These are phyloP conservation scores for Cataglyphis cursor DNA, from an alignment of 2,888 invertebrate species.

Conservation along the genomic window DNA sequence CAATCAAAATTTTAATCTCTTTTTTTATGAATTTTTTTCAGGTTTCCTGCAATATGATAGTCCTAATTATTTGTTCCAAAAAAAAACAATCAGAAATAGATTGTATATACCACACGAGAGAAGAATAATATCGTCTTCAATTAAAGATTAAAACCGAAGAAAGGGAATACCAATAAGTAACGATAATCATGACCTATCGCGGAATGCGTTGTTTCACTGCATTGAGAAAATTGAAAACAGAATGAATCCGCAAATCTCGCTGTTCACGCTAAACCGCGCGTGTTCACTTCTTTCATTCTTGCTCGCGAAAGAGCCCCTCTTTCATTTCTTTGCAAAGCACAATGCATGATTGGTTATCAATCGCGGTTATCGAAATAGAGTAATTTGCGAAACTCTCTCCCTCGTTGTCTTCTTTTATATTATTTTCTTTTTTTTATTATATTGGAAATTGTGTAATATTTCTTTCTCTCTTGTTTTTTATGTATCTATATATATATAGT, in stretches of 20 bases:
- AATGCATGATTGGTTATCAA: constrained; percentile 30
- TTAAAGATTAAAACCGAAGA: constrained; percentile 31
- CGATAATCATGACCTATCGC: constrained; percentile 25
- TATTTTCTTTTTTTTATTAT: not conserved
- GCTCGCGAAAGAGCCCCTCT: constrained; percentile 18
- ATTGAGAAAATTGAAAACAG: constrained; percentile 31
- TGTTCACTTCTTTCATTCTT: constrained; percentile 33
- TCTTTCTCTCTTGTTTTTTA: too few species aligned
- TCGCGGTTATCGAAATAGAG: constrained; percentile 25
- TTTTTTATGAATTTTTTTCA: not conserved
- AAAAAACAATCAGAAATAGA: not conserved
- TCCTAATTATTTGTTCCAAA: not conserved
- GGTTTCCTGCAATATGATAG: not conserved
- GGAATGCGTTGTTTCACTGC: constrained; percentile 31
- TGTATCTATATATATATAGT: too few species aligned
- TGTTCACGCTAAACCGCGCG: constrained; percentile 51
- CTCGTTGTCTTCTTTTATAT: not conserved
- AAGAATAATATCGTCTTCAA: constrained; percentile 18
- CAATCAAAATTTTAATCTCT: not conserved
- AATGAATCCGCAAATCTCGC: constrained; percentile 48
- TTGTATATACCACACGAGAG: not conserved
- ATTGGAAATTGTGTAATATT: not conserved
- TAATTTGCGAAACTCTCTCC: not conserved
- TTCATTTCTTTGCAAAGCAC: constrained; percentile 27
- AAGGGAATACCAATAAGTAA: constrained; percentile 28